A percentile compares a stretch with the other conserved stretches of the same genome.
Conservation (phyloP, 1,140 invertebrate species). For the Drosophila setifemur region DNA sequence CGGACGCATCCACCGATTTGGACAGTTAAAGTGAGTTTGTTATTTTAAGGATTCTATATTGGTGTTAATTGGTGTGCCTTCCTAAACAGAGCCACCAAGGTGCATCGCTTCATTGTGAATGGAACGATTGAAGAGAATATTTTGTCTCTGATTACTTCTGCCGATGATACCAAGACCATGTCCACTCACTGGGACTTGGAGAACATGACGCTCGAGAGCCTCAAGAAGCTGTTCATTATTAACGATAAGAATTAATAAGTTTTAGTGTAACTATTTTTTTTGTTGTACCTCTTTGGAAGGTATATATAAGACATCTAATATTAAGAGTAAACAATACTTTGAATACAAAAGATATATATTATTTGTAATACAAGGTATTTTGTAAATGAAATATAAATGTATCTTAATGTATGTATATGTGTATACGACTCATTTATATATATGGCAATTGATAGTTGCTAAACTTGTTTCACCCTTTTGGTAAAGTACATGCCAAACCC, state of each 20-base stretch:
- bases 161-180: conserved; percentile 48
- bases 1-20: conserved; percentile 90
- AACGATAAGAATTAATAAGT: conserved; percentile 20
- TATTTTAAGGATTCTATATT: neutral
- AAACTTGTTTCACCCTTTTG: too few species aligned
- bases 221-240: conserved; percentile 61
- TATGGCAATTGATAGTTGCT: too few species aligned
- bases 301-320: too few species aligned
- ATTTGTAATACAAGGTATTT: too few species aligned
- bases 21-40: conserved; percentile 86
- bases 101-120: conserved; percentile 88
- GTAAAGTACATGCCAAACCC: too few species aligned
- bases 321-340: too few species aligned
- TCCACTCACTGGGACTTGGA: conserved; percentile 72
- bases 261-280: too few species aligned
- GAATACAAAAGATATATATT: too few species aligned
- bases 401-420: too few species aligned
- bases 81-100: conserved; percentile 84
- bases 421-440: too few species aligned
- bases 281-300: too few species aligned
- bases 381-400: too few species aligned
- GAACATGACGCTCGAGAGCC: conserved; percentile 62
- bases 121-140: conserved; percentile 89
- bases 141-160: conserved; percentile 74
- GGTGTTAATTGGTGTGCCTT: conserved; percentile 9